Base-by-base conservation (phyloP, 2,797 vertebrate genomes). In the Neopelma chrysocephalum region DNA sequence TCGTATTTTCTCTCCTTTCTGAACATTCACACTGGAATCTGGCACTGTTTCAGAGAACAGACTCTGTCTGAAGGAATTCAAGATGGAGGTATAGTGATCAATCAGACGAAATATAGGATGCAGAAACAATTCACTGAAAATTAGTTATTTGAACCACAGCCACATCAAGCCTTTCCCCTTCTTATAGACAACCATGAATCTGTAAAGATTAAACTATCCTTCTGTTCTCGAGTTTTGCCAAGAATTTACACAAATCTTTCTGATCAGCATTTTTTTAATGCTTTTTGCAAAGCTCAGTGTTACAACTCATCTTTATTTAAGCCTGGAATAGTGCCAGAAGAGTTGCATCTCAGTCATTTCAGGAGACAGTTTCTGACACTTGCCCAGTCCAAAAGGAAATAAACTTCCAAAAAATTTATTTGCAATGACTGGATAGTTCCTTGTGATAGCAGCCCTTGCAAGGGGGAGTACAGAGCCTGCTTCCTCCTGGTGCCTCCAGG, bases 301-400 rank as follows among this genome's bases (percentile, higher is more conserved):
- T 92, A 64, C 73, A 95, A 93, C 36, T 94, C 83, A 84, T 95
- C n/a, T 90, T 89, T 94, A 90, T 89, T 95, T 84, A 84, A 80
- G 77, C 32, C 71, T 84, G 93, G 70, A 45, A 42, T 18, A 48
- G 29, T 4, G 66, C 83, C 92, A 87, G 65, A 61, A 86, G 66
- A 66, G 26, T 34, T 58, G 77, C 13, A 51, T 32, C 66, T 92
- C 6, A 2, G 70, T 54, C 70, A 56, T 51, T 73, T 87, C 70
- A 45, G 81, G 60, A 90, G 62, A 56, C 40, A 53, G 36, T 38
- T 45, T 17, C 88, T 87, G 88, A 94, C 32, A 66, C 29, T 80
- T 29, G n/a, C 43, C 61, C 66, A 48, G n/a, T 38, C 51, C 76
- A 58, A 73, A 68, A 69, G 47, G 68, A 90, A 81, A 80, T 73